Percentiles rank a stretch among this genome's conserved stretches.
Conservation (phyloP, 1,140 invertebrate genomes). For the Chlorops oryzae region DNA sequence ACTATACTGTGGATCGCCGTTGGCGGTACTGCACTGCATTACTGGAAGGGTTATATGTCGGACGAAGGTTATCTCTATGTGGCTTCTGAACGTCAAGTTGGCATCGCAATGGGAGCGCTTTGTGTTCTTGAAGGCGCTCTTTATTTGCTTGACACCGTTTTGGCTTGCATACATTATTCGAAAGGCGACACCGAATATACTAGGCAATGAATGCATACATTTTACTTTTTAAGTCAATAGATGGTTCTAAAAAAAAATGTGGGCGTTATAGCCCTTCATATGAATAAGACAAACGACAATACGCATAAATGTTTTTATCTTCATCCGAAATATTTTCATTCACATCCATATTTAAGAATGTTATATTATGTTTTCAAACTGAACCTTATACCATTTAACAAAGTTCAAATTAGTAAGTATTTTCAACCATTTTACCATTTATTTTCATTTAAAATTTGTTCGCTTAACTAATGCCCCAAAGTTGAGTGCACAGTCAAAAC, state of each 20-base stretch:
- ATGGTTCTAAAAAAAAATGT: too few relatives aligned
- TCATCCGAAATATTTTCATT: too few relatives aligned
- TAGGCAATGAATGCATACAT: conserved; percentile 16
- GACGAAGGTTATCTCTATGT: conserved; percentile 66
- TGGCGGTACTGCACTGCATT: conserved; percentile 75
- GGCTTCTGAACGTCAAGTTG: conserved; percentile 65
- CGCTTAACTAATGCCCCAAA: too few relatives aligned
- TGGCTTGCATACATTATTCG: conserved; percentile 66
- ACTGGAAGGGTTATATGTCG: conserved; percentile 75
- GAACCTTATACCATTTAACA: too few relatives aligned
- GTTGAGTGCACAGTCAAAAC: too few relatives aligned
- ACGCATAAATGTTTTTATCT: conserved; percentile 24
- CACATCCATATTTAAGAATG: too few relatives aligned
- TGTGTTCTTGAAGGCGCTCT: conserved; percentile 70
- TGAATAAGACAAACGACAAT: background rate
- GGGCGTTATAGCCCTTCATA: background rate
- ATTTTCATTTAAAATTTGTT: too few relatives aligned
- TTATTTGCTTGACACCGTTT: conserved; percentile 69
- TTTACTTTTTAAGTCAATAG: background rate
- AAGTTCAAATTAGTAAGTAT: too few relatives aligned
- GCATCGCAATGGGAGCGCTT: conserved; percentile 69
- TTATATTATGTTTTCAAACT: too few relatives aligned
- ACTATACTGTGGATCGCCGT: conserved; percentile 76
- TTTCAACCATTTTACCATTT: too few relatives aligned
- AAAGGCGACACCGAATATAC: conserved; percentile 53